A percentile compares a stretch with the other conserved stretches of the same genome.
These are phyloP conservation scores for Danionella dracula DNA, from an alignment of 2,797 vertebrate species.

Conservation along the genomic window DNA sequence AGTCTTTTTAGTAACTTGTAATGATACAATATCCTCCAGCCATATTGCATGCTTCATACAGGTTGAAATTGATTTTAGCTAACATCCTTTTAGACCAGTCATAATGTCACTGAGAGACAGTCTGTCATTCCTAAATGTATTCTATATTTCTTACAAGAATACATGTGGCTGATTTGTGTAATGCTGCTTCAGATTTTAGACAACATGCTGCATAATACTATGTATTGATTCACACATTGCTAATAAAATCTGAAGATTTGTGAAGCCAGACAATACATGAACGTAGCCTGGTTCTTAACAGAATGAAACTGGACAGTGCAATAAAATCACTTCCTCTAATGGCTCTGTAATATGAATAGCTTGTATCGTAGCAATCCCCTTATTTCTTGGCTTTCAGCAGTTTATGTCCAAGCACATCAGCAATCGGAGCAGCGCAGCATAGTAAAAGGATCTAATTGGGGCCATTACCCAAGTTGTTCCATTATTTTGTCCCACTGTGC, in stretches of 20 bases:
- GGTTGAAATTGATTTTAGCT: too few species aligned
- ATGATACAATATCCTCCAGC: too few species aligned
- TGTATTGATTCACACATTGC: neutral
- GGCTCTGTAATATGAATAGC: constrained; percentile 27
- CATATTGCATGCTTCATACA: too few species aligned
- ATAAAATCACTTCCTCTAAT: constrained; percentile 20
- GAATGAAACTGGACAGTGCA: constrained; percentile 2
- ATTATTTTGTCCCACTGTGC: constrained; percentile 26
- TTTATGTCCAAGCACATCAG: constrained; percentile 12
- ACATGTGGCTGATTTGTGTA: too few species aligned
- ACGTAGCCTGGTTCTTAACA: neutral
- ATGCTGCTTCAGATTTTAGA: neutral
- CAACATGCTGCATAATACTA: neutral
- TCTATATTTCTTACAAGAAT: too few species aligned
- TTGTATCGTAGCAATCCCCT: constrained; percentile 18
- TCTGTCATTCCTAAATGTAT: too few species aligned
- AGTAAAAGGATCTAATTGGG: constrained; percentile 30
- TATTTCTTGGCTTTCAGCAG: neutral
- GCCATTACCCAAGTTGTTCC: constrained; percentile 35
- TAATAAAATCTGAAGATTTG: neutral
- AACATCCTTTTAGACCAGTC: too few species aligned
- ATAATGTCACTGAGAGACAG: too few species aligned
- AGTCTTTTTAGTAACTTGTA: too few species aligned
- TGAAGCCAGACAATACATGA: neutral
- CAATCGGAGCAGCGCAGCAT: constrained; percentile 11